Base-by-base conservation (phyloP, 2,888 invertebrate genomes). In the Bellardia pandia region DNA sequence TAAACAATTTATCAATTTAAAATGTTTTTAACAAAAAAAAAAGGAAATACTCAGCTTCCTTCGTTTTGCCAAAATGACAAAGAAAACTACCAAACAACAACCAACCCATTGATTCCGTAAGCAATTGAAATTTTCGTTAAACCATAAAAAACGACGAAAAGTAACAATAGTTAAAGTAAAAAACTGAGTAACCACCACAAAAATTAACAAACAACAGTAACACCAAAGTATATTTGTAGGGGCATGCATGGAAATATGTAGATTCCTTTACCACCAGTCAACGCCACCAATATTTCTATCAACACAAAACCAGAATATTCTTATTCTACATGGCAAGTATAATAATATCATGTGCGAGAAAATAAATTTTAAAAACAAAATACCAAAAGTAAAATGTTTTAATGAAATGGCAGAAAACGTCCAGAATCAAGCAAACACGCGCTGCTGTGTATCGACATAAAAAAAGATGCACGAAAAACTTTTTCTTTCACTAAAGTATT, bases 41-140 rank as follows among this genome's bases (percentile, higher is more conserved):
- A 37, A 4, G n/a, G n/a, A n/a, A n/a, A n/a, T n/a, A 23, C n/a
- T 7, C 23, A 78, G 23, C n/a, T 53, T 60, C 37, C 30, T 69
- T 33, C 40, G 8, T 16, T n/a, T 37, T 7, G 5, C 51, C 14
- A n/a, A 78, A 60, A 37, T 48, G 30, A 77, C 33, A 30, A 68
- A 60, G 62, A 62, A 37, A 79, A 56, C 58, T 40, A 33, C 45
- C 56, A 77, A 69, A 23, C 75, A 58, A 58, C 56, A 77, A 69
- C 23, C 81, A 23, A 68, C 23, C 81, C 30, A 68, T 75, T 69
- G 45, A 60, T 60, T 75, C 37, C 68, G 58, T 11, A 45, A 75
- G 68, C 68, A 56, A 66, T 66, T 81, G 80, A 66, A 82, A 69
- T 13, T 82, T 68, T 60, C 23, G 48, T 81, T 37, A 58, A 60